Evolutionary conservation across 2,797 vertebrate species (phyloP).

Genomic region (Chiroxiphia lanceolata): DNA sequence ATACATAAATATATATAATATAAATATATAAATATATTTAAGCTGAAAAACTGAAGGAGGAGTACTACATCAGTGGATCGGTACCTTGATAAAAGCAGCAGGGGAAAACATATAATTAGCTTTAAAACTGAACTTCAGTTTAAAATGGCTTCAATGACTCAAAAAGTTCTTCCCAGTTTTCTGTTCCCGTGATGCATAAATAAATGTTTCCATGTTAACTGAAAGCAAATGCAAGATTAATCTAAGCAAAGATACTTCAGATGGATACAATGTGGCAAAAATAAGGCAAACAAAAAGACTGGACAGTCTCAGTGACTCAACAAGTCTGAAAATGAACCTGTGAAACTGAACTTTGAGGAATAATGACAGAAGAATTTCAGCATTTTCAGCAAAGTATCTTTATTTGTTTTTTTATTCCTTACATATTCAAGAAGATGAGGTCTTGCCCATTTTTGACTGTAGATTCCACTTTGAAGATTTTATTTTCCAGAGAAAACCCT

Average conservation of each 20-base stretch:
- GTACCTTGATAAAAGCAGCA: neutral
- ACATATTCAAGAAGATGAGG: neutral
- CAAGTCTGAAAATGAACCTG: neutral
- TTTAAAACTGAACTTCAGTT: neutral
- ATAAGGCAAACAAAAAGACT: neutral
- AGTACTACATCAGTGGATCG: neutral
- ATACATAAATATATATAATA: neutral
- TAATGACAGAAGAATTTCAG: neutral
- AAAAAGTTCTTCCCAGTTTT: neutral
- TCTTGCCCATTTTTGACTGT: neutral
- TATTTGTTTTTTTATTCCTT: neutral
- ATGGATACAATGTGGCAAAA: neutral
- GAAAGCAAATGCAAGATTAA: neutral
- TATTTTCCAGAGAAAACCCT: neutral
- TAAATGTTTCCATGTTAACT: neutral
- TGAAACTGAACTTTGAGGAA: neutral
- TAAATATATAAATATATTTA: neutral
- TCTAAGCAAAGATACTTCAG: neutral
- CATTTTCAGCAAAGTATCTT: neutral
- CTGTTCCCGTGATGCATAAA: neutral
- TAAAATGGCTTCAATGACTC: neutral
- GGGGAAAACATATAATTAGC: neutral
- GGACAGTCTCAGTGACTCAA: neutral
- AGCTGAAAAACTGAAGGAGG: neutral
- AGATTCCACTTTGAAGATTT: neutral